Conservation (phyloP, 1,140 invertebrate species). For the Drosophila nannoptera region DNA sequence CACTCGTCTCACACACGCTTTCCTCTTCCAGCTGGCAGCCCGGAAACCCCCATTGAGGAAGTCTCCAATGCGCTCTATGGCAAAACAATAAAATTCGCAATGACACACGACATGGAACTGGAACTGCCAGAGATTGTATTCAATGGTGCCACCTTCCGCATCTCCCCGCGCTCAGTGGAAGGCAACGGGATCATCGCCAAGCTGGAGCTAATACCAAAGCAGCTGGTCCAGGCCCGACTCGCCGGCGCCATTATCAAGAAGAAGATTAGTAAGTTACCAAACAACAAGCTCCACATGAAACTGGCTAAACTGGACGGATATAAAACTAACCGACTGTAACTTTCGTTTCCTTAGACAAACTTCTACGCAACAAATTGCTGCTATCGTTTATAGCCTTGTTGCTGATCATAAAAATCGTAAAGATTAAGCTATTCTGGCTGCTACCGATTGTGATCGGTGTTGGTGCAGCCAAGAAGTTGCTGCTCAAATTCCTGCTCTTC, state of each 20-base stretch:
- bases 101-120: slow-evolving; percentile 87
- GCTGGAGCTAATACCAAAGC: slow-evolving; percentile 83
- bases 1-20: slow-evolving; percentile 3
- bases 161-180: slow-evolving; percentile 86
- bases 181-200: slow-evolving; percentile 86
- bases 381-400: slow-evolving; percentile 86
- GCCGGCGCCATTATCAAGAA: slow-evolving; percentile 85
- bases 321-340: slow-evolving; percentile 24
- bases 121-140: slow-evolving; percentile 85
- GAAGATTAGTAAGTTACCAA: slow-evolving; percentile 84
- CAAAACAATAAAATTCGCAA: slow-evolving; percentile 85
- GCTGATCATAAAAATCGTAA: slow-evolving; percentile 88
- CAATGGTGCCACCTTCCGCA: slow-evolving; percentile 84
- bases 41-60: slow-evolving; percentile 84
- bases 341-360: slow-evolving; percentile 83
- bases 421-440: slow-evolving; percentile 87
- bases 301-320: background rate
- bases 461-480: slow-evolving; percentile 88
- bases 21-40: slow-evolving; percentile 25
- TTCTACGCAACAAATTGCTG: slow-evolving; percentile 86
- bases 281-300: background rate
- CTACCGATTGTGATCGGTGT: slow-evolving; percentile 87
- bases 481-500: slow-evolving; percentile 89
- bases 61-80: slow-evolving; percentile 85
- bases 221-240: slow-evolving; percentile 70